Evolutionary conservation across 2,113 vertebrate species (phyloP).

Genomic region (Pagrus major): DNA sequence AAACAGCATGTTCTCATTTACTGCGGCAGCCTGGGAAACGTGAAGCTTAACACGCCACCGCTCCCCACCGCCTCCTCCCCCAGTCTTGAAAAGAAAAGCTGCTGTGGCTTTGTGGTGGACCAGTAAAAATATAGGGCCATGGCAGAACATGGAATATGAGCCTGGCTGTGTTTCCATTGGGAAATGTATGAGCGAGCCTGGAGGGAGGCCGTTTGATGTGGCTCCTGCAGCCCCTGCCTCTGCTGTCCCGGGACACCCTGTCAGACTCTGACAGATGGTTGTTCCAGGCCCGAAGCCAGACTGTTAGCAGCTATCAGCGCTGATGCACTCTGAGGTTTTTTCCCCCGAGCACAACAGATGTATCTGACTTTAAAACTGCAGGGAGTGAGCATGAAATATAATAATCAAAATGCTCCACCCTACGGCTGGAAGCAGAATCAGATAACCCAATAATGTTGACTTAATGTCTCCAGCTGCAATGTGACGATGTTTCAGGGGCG

Average conservation of each 20-base stretch:
- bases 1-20: not conserved
- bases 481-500: not conserved
- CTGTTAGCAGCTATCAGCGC: constrained; percentile 7
- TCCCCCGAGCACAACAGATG: not conserved
- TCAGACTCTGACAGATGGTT: constrained; percentile 40
- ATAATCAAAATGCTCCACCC: constrained; percentile 11
- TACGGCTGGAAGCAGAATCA: not conserved
- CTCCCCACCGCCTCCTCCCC: not conserved
- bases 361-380: constrained; percentile 1
- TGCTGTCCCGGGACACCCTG: constrained; percentile 8
- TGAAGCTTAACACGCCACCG: not conserved
- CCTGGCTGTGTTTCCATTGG: constrained; percentile 43
- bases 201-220: constrained; percentile 47
- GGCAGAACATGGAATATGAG: constrained; percentile 49
- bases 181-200: constrained; percentile 14
- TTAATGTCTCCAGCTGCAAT: not conserved
- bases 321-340: not conserved
- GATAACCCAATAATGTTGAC: not conserved
- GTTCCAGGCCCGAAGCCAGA: constrained; percentile 49
- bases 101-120: constrained; percentile 48
- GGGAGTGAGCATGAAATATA: not conserved
- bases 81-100: constrained; percentile 20
- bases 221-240: not conserved
- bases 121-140: constrained; percentile 12
- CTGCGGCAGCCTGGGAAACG: not conserved